Percentiles rank a stretch among this genome's conserved stretches.
These are phyloP conservation scores for Scaptomyza montana DNA, from an alignment of 1,140 invertebrate genomes.

Conservation along the genomic window DNA sequence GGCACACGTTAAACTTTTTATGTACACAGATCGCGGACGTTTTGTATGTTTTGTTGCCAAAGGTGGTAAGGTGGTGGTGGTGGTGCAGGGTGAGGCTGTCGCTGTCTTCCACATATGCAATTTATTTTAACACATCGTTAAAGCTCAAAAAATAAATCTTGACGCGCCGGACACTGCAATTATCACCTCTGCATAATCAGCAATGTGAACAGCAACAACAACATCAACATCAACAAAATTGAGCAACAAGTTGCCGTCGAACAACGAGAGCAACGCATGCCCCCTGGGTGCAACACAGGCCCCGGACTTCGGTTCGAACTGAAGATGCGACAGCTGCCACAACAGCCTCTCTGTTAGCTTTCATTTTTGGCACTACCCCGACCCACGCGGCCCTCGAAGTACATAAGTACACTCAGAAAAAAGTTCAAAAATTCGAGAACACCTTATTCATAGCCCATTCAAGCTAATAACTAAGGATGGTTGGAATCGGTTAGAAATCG, in stretches of 20 bases:
- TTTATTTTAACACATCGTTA: slow-evolving; percentile 83
- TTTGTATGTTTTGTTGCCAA: slow-evolving; percentile 66
- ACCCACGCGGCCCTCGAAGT: slow-evolving; percentile 43
- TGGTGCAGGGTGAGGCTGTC: neutral
- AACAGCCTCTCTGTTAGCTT: slow-evolving; percentile 34
- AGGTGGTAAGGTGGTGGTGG: slow-evolving; percentile 16
- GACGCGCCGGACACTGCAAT: slow-evolving; percentile 80
- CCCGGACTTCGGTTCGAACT: neutral
- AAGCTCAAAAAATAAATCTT: slow-evolving; percentile 81
- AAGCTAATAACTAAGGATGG: neutral
- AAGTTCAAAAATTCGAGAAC: no score
- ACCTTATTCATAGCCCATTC: neutral
- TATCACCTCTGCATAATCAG: slow-evolving; percentile 82
- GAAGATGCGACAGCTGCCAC: slow-evolving; percentile 39
- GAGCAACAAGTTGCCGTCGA: slow-evolving; percentile 51
- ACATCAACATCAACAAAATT: slow-evolving; percentile 33
- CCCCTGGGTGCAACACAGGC: slow-evolving; percentile 38
- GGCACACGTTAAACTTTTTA: slow-evolving; percentile 64
- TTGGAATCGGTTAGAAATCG: no score
- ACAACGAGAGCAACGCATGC: slow-evolving; percentile 78
- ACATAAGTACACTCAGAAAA: neutral
- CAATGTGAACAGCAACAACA: slow-evolving; percentile 28
- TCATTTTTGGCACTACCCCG: slow-evolving; percentile 50
- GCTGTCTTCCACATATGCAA: slow-evolving; percentile 62
- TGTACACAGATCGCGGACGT: slow-evolving; percentile 75